phyloP scores from a whole-genome alignment of 1,140 invertebrate genomes.

The Carcinoscorpius rotundicauda region DNA sequence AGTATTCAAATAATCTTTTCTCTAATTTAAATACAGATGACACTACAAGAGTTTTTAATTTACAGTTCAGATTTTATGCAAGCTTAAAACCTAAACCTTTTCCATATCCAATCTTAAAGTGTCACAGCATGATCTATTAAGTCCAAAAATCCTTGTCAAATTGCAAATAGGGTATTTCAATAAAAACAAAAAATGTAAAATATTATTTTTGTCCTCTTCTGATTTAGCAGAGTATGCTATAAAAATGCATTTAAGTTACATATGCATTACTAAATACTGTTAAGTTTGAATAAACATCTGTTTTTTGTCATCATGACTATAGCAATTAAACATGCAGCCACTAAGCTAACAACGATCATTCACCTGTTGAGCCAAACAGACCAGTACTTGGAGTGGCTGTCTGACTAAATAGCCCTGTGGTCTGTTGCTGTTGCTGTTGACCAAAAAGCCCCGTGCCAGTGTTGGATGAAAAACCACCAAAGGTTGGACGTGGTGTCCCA shows the following conservation, averaged over 20 bases:
- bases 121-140: no score
- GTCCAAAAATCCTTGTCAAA: no score
- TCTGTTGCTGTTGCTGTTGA: conserved; percentile 39
- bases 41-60: no score
- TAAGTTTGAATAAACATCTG: background rate
- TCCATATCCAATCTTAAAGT: no score
- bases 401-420: conserved; percentile 22
- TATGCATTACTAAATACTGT: conserved; percentile 2
- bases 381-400: conserved; percentile 12
- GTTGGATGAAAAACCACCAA: conserved; percentile 17
- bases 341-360: background rate
- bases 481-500: conserved; percentile 22
- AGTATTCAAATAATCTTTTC: no score
- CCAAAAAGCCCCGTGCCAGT: conserved; percentile 29
- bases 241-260: background rate
- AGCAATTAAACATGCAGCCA: background rate
- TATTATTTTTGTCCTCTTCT: background rate
- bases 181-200: no score
- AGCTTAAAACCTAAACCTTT: no score
- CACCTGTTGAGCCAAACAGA: conserved; percentile 17
- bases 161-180: no score
- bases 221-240: background rate
- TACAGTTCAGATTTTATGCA: no score
- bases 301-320: background rate
- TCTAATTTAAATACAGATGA: no score